These are phyloP conservation scores for Cladopsammia gracilis DNA, from an alignment of 64 coral and sea anemone species.

Conservation along the genomic window DNA sequence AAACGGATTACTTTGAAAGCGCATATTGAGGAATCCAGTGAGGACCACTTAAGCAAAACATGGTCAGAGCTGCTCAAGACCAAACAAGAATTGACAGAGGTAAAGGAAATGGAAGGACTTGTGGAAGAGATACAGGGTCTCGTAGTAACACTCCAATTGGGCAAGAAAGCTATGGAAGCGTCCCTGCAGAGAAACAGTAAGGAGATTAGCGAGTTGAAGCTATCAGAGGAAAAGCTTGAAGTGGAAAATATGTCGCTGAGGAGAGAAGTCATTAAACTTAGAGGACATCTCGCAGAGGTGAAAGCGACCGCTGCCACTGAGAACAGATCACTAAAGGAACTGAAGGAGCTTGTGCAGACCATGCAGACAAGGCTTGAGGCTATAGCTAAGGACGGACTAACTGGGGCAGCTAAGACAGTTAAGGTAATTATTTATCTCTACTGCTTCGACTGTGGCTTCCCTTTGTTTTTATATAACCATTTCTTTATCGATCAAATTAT, in stretches of 20 bases:
- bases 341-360: not conserved
- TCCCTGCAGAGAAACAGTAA: not conserved
- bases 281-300: not conserved
- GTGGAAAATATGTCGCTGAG: not conserved
- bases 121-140: not conserved
- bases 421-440: no score
- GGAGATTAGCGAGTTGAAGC: not conserved
- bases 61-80: conserved; percentile 9
- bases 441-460: no score
- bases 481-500: no score
- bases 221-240: not conserved
- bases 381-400: not conserved
- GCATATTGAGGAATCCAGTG: not conserved
- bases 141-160: not conserved
- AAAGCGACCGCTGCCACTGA: not conserved
- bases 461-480: no score
- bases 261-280: not conserved
- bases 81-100: not conserved
- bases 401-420: no score
- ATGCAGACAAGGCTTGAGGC: not conserved
- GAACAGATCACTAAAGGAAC: not conserved
- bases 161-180: not conserved
- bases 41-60: conserved; percentile 23
- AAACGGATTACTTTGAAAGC: conserved; percentile 29
- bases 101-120: not conserved